A percentile compares a stretch with the other conserved stretches of the same genome.
phyloP scores from a whole-genome alignment of 2,113 vertebrate genomes.

The Corythoichthys intestinalis region DNA sequence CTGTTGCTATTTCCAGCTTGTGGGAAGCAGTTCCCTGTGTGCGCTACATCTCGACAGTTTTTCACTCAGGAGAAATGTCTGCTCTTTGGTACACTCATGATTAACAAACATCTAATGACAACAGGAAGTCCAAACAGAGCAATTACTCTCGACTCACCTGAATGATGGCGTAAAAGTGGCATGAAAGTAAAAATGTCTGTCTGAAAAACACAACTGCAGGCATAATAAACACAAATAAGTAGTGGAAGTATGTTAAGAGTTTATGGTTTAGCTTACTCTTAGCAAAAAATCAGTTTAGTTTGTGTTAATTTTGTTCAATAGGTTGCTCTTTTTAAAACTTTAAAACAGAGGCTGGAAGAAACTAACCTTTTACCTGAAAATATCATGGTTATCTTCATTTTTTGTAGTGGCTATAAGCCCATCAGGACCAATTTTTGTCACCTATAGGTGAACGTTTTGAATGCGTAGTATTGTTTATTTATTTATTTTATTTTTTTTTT shows the following conservation, averaged over 20 bases:
- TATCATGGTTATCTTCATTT: neutral
- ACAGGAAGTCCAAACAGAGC: neutral
- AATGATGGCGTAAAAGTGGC: neutral
- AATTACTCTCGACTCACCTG: neutral
- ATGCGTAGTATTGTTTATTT: no score
- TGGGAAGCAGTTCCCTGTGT: slow-evolving; percentile 6
- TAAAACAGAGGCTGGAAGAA: neutral
- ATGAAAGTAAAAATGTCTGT: neutral
- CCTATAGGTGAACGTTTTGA: no score
- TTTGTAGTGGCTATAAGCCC: neutral
- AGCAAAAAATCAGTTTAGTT: neutral
- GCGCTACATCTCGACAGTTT: neutral
- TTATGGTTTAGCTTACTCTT: neutral
- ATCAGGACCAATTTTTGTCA: neutral
- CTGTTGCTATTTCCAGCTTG: slow-evolving; percentile 6
- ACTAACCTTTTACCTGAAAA: neutral
- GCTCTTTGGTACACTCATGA: neutral
- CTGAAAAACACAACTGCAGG: neutral
- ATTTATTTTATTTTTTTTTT: no score
- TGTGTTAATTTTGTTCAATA: neutral
- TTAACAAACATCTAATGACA: neutral
- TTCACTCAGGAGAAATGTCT: slow-evolving; percentile 1
- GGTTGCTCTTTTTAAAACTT: neutral
- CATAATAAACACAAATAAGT: neutral
- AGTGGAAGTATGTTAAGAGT: neutral